A percentile compares a stretch with the other conserved stretches of the same genome.
Evolutionary conservation across 2,113 vertebrate species (phyloP).

Genomic region (Hydrochoerus hydrochaeris): DNA sequence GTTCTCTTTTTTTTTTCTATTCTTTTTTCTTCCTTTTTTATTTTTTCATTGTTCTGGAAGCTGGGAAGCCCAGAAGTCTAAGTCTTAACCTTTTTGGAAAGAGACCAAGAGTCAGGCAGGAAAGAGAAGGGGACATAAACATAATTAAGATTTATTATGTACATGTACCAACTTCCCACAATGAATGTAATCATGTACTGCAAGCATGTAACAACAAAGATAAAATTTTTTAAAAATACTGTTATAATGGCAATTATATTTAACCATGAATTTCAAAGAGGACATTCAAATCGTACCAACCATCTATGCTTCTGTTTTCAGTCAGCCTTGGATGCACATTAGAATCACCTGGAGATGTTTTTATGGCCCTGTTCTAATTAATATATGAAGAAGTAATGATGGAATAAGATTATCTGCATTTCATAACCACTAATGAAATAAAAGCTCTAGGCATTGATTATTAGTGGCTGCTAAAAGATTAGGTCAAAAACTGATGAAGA

Average conservation of each 20-base stretch:
- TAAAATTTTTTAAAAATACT: too few species aligned
- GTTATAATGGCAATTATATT: background rate
- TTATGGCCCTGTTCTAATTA: background rate
- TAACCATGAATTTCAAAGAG: background rate
- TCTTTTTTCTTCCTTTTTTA: background rate
- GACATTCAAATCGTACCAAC: background rate
- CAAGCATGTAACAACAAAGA: too few species aligned
- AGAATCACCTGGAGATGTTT: constrained; percentile 25
- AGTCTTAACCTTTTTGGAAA: background rate
- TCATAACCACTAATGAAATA: background rate
- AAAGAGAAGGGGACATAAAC: too few species aligned
- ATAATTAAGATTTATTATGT: too few species aligned
- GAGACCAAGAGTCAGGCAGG: too few species aligned
- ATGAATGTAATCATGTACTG: too few species aligned
- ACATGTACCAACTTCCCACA: too few species aligned
- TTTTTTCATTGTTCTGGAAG: background rate
- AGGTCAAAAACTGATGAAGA: background rate
- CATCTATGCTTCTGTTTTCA: background rate
- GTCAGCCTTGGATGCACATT: background rate
- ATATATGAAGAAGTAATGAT: background rate
- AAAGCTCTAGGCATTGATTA: background rate
- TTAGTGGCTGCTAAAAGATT: background rate
- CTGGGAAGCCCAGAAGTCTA: background rate
- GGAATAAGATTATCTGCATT: background rate
- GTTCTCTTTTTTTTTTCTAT: background rate